Base-by-base conservation (phyloP, 2,888 invertebrate genomes). In the Schizaphis graminum region DNA sequence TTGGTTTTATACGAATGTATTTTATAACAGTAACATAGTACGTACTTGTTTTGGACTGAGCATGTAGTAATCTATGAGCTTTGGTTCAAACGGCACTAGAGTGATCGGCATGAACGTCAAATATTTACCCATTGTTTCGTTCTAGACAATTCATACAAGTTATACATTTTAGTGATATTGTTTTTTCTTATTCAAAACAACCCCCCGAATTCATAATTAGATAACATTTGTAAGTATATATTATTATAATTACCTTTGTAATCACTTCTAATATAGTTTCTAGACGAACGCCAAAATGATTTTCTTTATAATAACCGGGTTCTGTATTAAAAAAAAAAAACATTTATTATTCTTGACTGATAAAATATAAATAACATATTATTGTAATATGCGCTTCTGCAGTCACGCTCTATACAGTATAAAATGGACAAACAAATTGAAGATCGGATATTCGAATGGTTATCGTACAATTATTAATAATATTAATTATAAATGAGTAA, bases 231-330 rank as follows among this genome's bases (percentile, higher is more conserved):
- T 89, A 61, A 21, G 7, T 35, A 35, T 0, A 8, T 21, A n/a
- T 49, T 21, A n/a, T 49, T 16, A 28, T 41, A 41, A 95, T 95
- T 94, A 95, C 95, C 95, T 95, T 95, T 87, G 96, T 95, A 16
- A 97, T 96, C 21, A 98, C 98, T 96, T 98, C 97, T 91, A 98
- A 96, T 47, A 98, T 97, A 95, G 98, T 99, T 95, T 99, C 99
- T 93, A 99, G 96, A 28, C 98, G 97, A 57, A 99, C 97, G 1
- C 99, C 99, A 96, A 98, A 99, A 95, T 98, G 97, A 10, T 97
- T 97, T 95, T 97, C 97, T 95, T 98, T 97, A 96, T 99, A 99
- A 96, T 97, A 98, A 16, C 98, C 99, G 1, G 99, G 99, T 95
- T 98, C 98, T 98, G 95, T 49, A 96, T 96, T 44, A 77, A 92